phyloP scores from a whole-genome alignment of 2,113 vertebrate genomes.

The Panthera leo region DNA sequence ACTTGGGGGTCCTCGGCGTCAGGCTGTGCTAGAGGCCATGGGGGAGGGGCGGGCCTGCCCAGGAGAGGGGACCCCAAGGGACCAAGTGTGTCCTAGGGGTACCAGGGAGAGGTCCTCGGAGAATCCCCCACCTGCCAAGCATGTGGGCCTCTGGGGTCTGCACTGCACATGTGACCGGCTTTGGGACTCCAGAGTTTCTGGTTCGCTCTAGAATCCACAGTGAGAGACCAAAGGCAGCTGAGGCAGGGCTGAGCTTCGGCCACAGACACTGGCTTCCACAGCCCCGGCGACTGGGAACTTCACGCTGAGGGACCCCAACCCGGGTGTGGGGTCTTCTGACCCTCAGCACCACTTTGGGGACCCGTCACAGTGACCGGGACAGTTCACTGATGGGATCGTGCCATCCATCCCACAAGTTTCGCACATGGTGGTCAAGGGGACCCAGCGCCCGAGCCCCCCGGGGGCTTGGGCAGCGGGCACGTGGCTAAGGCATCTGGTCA shows the following conservation, averaged over 20 bases:
- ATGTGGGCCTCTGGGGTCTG: background rate
- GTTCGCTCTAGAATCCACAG: background rate
- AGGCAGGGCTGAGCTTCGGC: accelerated
- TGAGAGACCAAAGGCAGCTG: background rate
- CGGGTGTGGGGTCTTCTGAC: background rate
- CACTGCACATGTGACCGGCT: accelerated
- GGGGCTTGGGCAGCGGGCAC: background rate
- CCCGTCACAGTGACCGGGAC: accelerated
- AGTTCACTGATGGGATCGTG: accelerated
- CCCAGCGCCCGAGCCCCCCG: background rate
- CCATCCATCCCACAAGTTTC: background rate
- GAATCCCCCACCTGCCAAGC: accelerated
- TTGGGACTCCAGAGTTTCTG: background rate
- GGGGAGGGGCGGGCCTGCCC: accelerated
- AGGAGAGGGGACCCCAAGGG: background rate
- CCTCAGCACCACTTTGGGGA: background rate
- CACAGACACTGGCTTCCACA: background rate
- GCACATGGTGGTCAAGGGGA: background rate
- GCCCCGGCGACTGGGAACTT: accelerated
- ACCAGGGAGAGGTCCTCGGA: accelerated
- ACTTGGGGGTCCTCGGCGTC: accelerated
- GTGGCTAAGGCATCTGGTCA: accelerated
- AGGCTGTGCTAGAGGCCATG: background rate
- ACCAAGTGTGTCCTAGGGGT: background rate
- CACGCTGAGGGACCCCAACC: accelerated